Base-by-base conservation (phyloP, 2,797 vertebrate species). In the Tachyglossus aculeatus region DNA sequence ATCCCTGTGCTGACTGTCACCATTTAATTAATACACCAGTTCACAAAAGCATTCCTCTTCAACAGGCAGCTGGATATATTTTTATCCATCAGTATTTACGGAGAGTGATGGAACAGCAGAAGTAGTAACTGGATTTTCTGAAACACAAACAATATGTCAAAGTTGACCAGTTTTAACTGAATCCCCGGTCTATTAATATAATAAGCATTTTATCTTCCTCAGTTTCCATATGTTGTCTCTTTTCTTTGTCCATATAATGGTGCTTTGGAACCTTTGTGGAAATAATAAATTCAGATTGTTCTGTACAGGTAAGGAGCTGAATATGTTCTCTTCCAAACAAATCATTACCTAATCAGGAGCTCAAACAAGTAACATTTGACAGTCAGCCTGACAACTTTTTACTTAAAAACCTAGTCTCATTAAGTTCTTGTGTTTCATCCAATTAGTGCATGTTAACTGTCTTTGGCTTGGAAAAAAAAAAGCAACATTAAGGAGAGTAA, bases 91-190 rank as follows among this genome's bases (percentile, higher is more conserved):
- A 29, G 19, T 56, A 25, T 72, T 71, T 50, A 5, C 6, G n/a
- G 39, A 6, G 67, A 36, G 45, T 41, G 81, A 37, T 60, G 45
- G 22, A 72, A 16, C 76, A 53, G 87, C 68, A 22, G 59, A 77
- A 60, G 78, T 84, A 44, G 63, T 88, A 67, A 57, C 73, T 69
- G 83, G 58, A 45, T 88, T 82, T 84, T 83, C 94, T 95, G 92
- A 88, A 93, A 92, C 72, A 92, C 27, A 91, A 11, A 90, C 10
- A 89, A 32, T 3, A 66, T 6, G 10, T 78, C 69, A 80, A 74
- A 74, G 38, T 34, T 66, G 67, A 64, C 61, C 59, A 37, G 24
- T 27, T 8, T 57, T 62, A 50, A 51, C 24, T 18, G 31, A 48
- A 48, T 8, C 72, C 67, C 63, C 21, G 44, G 6, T 54, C 48